phyloP scores from a whole-genome alignment of 2,113 vertebrate species.

The Seriola quinqueradiata region DNA sequence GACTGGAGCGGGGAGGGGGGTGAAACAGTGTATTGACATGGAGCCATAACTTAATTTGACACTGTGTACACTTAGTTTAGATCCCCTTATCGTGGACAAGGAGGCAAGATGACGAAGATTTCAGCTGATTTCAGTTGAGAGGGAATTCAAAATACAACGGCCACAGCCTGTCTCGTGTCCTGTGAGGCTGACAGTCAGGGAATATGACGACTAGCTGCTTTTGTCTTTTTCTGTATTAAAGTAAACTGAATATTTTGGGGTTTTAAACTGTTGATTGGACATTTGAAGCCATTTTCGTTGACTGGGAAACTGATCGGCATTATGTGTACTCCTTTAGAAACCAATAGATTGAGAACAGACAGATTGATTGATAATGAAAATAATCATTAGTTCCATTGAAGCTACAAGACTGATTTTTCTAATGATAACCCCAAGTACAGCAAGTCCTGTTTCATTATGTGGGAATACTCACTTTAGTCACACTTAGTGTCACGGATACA shows the following conservation, averaged over 20 bases:
- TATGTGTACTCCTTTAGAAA: too few relatives aligned
- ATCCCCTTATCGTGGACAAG: constrained; percentile 27
- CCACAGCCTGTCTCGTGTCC: not conserved
- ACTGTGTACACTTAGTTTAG: constrained; percentile 52
- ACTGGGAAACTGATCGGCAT: too few relatives aligned
- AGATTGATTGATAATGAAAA: too few relatives aligned
- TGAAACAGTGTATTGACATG: constrained; percentile 32
- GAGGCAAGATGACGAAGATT: constrained; percentile 12
- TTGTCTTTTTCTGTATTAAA: not conserved
- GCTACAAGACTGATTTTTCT: not conserved
- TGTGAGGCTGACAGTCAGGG: not conserved
- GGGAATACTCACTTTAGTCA: not conserved
- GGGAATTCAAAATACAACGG: not conserved
- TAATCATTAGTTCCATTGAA: not conserved
- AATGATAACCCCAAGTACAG: not conserved
- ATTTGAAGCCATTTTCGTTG: not conserved
- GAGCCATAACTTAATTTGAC: constrained; percentile 69
- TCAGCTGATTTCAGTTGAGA: not conserved
- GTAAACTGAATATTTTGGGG: not conserved
- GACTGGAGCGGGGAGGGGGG: not conserved
- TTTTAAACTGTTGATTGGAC: not conserved
- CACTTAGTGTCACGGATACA: not conserved
- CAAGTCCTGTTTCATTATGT: not conserved
- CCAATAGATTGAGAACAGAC: too few relatives aligned
- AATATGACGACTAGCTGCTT: too few relatives aligned